Percentiles rank a stretch among this genome's conserved stretches.
Evolutionary conservation across 1,140 invertebrate genomes (phyloP).

Genomic region (Pseudomyrmex gracilis): DNA sequence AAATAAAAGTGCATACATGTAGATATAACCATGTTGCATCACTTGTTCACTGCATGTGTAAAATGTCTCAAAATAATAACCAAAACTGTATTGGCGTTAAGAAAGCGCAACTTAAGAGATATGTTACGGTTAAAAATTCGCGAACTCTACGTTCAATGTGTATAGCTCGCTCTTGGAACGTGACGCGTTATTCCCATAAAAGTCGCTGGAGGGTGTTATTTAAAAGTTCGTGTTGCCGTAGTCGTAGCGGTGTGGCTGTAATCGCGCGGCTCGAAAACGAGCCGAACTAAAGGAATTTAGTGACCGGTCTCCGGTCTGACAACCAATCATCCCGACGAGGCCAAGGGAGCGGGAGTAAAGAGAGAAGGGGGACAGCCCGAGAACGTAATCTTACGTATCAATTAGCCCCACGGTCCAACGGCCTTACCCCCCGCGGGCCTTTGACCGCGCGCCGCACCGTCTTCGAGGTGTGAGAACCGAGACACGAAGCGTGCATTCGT

Average conservation of each 20-base stretch:
- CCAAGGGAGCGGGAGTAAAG: neutral
- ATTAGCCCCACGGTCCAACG: conserved; percentile 85
- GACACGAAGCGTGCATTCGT: conserved; percentile 72
- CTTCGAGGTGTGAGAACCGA: conserved; percentile 84
- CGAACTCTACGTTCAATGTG: neutral
- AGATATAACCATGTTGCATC: neutral
- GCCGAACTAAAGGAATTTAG: conserved; percentile 76
- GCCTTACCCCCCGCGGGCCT: conserved; percentile 85
- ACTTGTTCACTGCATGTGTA: neutral
- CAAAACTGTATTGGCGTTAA: too few species aligned
- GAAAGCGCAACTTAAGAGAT: too few species aligned
- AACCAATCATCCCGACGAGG: conserved; percentile 77
- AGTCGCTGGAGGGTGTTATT: conserved; percentile 43
- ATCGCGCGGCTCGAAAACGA: conserved; percentile 55
- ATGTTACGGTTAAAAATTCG: neutral
- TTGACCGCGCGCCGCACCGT: conserved; percentile 84
- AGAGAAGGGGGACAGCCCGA: conserved; percentile 59
- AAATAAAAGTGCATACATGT: neutral
- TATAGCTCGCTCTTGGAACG: neutral
- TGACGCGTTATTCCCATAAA: conserved; percentile 1
- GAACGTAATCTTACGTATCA: conserved; percentile 86
- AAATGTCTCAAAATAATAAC: neutral
- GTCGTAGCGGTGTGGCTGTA: neutral
- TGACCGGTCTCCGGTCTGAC: conserved; percentile 72
- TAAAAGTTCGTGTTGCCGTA: conserved; percentile 37